These are phyloP conservation scores for Cricetomys ansorgei DNA, from an alignment of 2,113 vertebrate species.

Conservation along the genomic window DNA sequence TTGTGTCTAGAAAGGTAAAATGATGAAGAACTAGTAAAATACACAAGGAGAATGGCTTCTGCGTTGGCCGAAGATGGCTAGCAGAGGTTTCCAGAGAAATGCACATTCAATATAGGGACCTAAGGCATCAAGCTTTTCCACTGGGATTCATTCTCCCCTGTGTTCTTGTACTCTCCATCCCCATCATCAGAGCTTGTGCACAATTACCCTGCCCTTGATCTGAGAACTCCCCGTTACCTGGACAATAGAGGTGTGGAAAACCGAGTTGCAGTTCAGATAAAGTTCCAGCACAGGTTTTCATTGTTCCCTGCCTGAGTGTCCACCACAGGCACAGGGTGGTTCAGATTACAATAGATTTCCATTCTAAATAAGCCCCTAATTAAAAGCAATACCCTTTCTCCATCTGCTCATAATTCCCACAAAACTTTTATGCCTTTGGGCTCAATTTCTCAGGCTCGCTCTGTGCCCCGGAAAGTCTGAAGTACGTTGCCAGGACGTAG, in stretches of 20 bases:
- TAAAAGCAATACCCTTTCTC: constrained; percentile 59
- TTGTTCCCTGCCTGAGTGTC: constrained; percentile 49
- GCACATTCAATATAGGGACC: background rate
- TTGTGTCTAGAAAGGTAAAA: background rate
- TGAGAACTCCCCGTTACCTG: constrained; percentile 41
- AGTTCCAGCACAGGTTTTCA: constrained; percentile 43
- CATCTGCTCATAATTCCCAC: constrained; percentile 46
- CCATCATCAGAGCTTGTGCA: background rate
- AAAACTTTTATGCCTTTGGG: background rate
- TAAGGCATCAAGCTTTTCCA: background rate
- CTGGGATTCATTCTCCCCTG: background rate
- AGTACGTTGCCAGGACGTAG: background rate
- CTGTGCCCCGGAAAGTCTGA: constrained; percentile 18
- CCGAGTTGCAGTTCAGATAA: constrained; percentile 48
- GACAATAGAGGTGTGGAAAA: constrained; percentile 54
- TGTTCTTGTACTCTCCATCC: background rate
- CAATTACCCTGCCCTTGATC: background rate
- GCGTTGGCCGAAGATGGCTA: background rate
- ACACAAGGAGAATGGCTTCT: background rate
- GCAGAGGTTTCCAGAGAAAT: background rate
- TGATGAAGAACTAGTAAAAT: background rate
- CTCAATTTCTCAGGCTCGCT: constrained; percentile 28
- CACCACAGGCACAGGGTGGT: background rate
- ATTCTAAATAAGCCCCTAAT: constrained; percentile 67
- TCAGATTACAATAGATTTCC: constrained; percentile 74